phyloP scores from a whole-genome alignment of 2,797 vertebrate genomes.

The Percopsis omiscomaycus region DNA sequence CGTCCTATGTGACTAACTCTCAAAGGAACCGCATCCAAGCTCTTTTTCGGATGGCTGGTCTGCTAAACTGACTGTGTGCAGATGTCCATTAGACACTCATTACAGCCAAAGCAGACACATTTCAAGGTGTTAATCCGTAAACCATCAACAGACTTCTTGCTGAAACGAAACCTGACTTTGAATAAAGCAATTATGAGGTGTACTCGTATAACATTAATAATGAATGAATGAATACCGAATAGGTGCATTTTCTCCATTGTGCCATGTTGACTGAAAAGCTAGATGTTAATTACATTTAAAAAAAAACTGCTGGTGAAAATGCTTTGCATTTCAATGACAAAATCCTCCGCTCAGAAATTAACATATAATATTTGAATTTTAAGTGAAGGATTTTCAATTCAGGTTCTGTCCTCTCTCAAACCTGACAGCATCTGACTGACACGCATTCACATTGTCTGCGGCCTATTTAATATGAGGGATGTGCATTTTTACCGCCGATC shows the following conservation, averaged over 20 bases:
- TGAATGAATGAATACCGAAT: slow-evolving; percentile 67
- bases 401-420: slow-evolving; percentile 36
- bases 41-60: slow-evolving; percentile 44
- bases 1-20: slow-evolving; percentile 65
- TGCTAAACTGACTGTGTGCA: slow-evolving; percentile 31
- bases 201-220: slow-evolving; percentile 66
- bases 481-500: slow-evolving; percentile 47
- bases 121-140: slow-evolving; percentile 59
- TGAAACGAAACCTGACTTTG: slow-evolving; percentile 59
- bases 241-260: slow-evolving; percentile 57
- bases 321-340: slow-evolving; percentile 75
- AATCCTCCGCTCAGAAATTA: slow-evolving; percentile 73
- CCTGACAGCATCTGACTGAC: slow-evolving; percentile 53
- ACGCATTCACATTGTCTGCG: slow-evolving; percentile 44
- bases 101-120: slow-evolving; percentile 48
- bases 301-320: slow-evolving; percentile 45
- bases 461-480: slow-evolving; percentile 53
- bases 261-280: slow-evolving; percentile 57
- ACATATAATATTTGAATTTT: slow-evolving; percentile 70
- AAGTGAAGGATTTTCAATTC: slow-evolving; percentile 56
- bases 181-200: slow-evolving; percentile 61
- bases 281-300: slow-evolving; percentile 60
- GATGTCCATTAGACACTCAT: slow-evolving; percentile 49
- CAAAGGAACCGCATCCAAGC: slow-evolving; percentile 51
- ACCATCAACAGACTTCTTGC: slow-evolving; percentile 46